Conservation (phyloP, 2,797 vertebrate genomes). For the Tolypeutes matacus region DNA sequence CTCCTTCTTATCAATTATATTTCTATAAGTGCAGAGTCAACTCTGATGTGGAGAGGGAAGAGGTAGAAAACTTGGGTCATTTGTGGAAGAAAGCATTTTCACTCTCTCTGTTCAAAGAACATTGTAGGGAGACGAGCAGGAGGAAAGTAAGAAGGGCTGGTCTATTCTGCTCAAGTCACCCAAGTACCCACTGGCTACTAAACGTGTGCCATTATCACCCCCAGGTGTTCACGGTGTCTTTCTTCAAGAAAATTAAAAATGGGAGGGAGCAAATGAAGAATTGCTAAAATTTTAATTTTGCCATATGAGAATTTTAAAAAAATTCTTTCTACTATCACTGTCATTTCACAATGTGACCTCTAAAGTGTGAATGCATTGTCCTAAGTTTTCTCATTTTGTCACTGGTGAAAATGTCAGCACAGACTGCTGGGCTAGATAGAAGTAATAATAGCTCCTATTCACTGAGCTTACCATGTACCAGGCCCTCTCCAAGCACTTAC, state of each 20-base stretch:
- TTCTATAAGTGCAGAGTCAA: neutral
- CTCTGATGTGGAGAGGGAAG: neutral
- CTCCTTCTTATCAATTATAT: too few relatives aligned
- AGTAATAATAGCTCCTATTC: neutral
- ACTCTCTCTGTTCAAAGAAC: neutral
- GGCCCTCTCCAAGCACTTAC: neutral
- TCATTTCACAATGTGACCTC: neutral
- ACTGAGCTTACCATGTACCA: neutral
- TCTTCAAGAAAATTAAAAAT: neutral
- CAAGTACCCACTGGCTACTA: neutral
- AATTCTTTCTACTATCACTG: neutral
- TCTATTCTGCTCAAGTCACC: neutral
- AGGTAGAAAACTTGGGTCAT: neutral
- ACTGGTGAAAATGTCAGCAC: neutral
- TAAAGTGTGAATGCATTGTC: too few relatives aligned
- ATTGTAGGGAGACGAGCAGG: too few relatives aligned
- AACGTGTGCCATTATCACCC: neutral
- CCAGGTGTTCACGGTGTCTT: neutral
- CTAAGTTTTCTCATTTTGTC: neutral
- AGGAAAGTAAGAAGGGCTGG: neutral
- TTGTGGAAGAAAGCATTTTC: neutral
- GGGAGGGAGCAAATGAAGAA: neutral
- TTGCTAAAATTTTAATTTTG: slow-evolving; percentile 38
- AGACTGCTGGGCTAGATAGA: neutral
- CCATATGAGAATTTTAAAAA: neutral